These are phyloP conservation scores for Tamandua tetradactyla DNA, from an alignment of 2,797 vertebrate species.

Conservation along the genomic window DNA sequence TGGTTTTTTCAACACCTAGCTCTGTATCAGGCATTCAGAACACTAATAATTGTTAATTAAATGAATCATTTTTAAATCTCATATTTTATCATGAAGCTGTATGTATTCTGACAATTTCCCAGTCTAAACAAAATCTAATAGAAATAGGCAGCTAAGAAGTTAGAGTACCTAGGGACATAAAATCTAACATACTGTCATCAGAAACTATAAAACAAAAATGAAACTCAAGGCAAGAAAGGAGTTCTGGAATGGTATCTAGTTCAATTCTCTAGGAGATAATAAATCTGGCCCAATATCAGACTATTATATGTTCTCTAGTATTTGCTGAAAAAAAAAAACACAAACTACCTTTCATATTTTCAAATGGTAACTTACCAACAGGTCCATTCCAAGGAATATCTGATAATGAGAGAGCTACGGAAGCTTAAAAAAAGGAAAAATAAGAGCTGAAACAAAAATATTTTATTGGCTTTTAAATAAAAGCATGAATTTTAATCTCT, in stretches of 20 bases:
- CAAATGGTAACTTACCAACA: conserved; percentile 88
- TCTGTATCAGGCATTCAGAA: not conserved
- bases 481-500: conserved; percentile 26
- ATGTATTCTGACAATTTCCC: not conserved
- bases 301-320: not conserved
- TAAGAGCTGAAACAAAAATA: conserved; percentile 36
- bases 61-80: not conserved
- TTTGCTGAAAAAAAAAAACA: not conserved
- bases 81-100: conserved; percentile 35
- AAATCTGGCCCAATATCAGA: not conserved
- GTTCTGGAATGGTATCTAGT: conserved; percentile 1
- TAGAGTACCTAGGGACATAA: conserved; percentile 31
- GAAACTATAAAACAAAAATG: conserved; percentile 46
- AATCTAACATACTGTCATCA: not conserved
- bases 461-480: conserved; percentile 45
- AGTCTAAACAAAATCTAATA: conserved; percentile 3
- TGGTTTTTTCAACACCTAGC: not conserved
- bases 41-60: conserved; percentile 10
- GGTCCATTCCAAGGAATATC: conserved; percentile 99
- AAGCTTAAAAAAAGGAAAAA: conserved; percentile 87
- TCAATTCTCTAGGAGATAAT: not conserved
- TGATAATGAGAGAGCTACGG: conserved; percentile 94
- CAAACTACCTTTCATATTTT: not conserved
- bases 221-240: conserved; percentile 39
- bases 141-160: conserved; percentile 36